A percentile compares a stretch with the other conserved stretches of the same genome.
phyloP scores from a whole-genome alignment of 2,888 invertebrate genomes.

The Catocala nupta region DNA sequence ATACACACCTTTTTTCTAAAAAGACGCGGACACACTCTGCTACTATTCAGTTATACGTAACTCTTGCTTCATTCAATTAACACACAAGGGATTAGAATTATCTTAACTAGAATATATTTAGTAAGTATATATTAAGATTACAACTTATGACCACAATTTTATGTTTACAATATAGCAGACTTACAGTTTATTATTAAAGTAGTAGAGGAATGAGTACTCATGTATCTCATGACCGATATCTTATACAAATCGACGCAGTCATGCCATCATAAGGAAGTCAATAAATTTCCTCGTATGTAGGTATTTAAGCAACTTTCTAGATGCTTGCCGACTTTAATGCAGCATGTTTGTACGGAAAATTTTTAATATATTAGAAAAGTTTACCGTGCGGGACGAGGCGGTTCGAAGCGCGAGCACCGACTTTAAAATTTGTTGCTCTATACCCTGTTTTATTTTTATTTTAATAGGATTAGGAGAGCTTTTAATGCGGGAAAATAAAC shows the following conservation, averaged over 20 bases:
- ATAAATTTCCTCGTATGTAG: slow-evolving; percentile 49
- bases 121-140: too few relatives aligned
- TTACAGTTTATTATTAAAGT: too few relatives aligned
- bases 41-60: too few relatives aligned
- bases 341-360: slow-evolving; percentile 68
- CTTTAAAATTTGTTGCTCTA: slow-evolving; percentile 72
- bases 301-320: slow-evolving; percentile 61
- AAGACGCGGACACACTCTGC: too few relatives aligned
- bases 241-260: slow-evolving; percentile 14
- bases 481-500: slow-evolving; percentile 66
- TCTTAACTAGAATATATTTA: too few relatives aligned
- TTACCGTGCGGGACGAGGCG: slow-evolving; percentile 58
- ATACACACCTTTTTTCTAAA: too few relatives aligned
- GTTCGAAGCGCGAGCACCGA: slow-evolving; percentile 56
- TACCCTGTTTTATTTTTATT: slow-evolving; percentile 65
- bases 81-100: too few relatives aligned
- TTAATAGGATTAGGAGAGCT: slow-evolving; percentile 67
- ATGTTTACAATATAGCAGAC: too few relatives aligned
- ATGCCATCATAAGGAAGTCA: slow-evolving; percentile 34
- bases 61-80: too few relatives aligned
- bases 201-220: too few relatives aligned
- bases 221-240: background rate
- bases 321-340: slow-evolving; percentile 63
- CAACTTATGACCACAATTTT: too few relatives aligned
- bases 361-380: slow-evolving; percentile 80